These are phyloP conservation scores for Peromyscus nudipes DNA, from an alignment of 2,797 vertebrate species.

Conservation along the genomic window DNA sequence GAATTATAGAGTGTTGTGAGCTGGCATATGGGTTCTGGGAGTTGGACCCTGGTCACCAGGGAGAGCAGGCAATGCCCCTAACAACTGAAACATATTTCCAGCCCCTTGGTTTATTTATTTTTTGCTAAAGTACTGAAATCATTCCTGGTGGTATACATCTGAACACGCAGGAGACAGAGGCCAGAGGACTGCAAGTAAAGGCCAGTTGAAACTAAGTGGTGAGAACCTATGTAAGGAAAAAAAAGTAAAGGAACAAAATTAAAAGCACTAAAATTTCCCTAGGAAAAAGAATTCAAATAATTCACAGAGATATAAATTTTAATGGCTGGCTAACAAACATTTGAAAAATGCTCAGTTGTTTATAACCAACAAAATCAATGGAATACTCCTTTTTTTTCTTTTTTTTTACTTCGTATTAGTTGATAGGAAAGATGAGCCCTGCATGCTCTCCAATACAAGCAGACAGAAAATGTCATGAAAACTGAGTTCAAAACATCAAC, in stretches of 20 bases:
- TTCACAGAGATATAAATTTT: slow-evolving; percentile 50
- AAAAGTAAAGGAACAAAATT: neutral
- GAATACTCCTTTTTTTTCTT: neutral
- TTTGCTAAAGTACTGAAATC: neutral
- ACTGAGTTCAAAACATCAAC: neutral
- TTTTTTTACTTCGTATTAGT: neutral
- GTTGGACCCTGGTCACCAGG: neutral
- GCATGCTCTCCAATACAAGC: slow-evolving; percentile 25
- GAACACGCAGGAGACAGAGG: neutral
- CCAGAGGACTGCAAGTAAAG: neutral
- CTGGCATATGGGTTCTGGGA: neutral
- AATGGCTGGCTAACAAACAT: neutral
- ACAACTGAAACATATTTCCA: neutral
- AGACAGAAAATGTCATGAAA: neutral
- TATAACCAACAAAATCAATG: slow-evolving; percentile 35
- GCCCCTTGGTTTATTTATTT: neutral
- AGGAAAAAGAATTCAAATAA: slow-evolving; percentile 10
- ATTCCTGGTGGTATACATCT: neutral
- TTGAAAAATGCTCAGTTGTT: slow-evolving; percentile 36
- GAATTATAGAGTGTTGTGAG: neutral
- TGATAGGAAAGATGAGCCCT: slow-evolving; percentile 43
- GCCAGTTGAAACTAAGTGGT: neutral
- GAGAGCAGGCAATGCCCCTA: neutral
- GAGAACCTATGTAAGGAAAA: neutral
- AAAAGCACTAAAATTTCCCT: neutral